These are phyloP conservation scores for Diaperis boleti DNA, from an alignment of 2,888 invertebrate genomes.

Conservation along the genomic window DNA sequence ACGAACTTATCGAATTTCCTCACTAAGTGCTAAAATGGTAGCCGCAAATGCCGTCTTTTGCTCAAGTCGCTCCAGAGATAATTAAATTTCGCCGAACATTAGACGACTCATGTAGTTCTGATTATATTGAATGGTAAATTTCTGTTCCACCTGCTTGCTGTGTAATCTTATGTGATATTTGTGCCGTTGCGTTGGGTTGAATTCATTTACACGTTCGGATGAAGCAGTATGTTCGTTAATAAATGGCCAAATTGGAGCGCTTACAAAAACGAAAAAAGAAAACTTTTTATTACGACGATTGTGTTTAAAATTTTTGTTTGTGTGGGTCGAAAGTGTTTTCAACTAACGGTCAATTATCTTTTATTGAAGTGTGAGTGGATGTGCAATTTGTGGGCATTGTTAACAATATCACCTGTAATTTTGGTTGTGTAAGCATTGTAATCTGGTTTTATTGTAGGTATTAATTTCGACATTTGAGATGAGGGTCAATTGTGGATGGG, in stretches of 20 bases:
- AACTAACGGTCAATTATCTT: neutral
- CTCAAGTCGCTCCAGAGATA: too few relatives aligned
- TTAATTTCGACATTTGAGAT: too few relatives aligned
- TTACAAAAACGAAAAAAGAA: neutral
- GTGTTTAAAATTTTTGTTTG: neutral
- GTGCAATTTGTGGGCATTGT: too few relatives aligned
- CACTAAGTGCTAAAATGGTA: neutral
- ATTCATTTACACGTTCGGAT: neutral
- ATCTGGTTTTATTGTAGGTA: too few relatives aligned
- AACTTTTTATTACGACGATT: neutral
- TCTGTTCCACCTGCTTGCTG: neutral
- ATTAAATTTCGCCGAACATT: too few relatives aligned
- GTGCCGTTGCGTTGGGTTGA: neutral
- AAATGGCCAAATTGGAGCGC: neutral
- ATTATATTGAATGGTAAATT: neutral
- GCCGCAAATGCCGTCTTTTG: neutral
- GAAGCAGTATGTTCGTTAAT: neutral
- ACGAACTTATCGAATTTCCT: too few relatives aligned
- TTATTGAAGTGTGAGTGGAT: neutral
- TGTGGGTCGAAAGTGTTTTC: neutral
- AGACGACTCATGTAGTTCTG: neutral
- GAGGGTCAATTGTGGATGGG: too few relatives aligned
- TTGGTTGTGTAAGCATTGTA: too few relatives aligned
- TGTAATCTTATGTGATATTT: neutral
- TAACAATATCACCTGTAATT: too few relatives aligned